Conservation (phyloP, 2,113 vertebrate species). For the Seriola dumerili region DNA sequence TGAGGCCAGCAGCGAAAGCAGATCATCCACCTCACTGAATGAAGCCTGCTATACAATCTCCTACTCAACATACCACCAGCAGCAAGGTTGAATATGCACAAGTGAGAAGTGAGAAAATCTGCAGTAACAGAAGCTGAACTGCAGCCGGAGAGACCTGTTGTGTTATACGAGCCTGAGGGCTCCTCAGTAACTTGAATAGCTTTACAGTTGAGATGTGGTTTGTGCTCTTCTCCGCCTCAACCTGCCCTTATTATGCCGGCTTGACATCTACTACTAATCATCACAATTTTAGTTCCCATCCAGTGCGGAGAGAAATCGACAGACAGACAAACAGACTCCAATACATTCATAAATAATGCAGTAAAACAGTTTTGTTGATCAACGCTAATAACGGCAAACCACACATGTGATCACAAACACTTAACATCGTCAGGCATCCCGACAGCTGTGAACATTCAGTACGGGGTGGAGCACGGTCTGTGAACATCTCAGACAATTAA, state of each 20-base stretch:
- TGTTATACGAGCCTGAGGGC: slow-evolving; percentile 19
- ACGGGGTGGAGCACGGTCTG: too few species aligned
- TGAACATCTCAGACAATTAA: too few species aligned
- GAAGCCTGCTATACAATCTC: slow-evolving; percentile 8
- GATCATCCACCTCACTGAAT: slow-evolving; percentile 16
- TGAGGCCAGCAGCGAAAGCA: slow-evolving; percentile 6
- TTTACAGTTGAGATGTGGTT: not conserved
- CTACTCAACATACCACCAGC: slow-evolving; percentile 18
- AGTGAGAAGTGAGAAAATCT: not conserved
- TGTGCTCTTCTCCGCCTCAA: not conserved
- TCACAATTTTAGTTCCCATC: not conserved
- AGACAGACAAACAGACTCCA: too few species aligned
- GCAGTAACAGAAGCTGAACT: not conserved
- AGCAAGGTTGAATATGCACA: slow-evolving; percentile 8
- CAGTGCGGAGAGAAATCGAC: not conserved
- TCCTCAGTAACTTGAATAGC: not conserved
- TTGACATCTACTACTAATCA: not conserved
- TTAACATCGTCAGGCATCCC: not conserved
- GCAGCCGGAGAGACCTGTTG: slow-evolving; percentile 18
- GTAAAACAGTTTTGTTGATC: not conserved
- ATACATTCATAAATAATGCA: not conserved
- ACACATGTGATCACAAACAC: not conserved
- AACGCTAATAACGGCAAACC: slow-evolving; percentile 10
- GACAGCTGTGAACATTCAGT: not conserved
- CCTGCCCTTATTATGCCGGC: not conserved